Base-by-base conservation (phyloP, 2,888 invertebrate species). In the Ctenicera cuprea region DNA sequence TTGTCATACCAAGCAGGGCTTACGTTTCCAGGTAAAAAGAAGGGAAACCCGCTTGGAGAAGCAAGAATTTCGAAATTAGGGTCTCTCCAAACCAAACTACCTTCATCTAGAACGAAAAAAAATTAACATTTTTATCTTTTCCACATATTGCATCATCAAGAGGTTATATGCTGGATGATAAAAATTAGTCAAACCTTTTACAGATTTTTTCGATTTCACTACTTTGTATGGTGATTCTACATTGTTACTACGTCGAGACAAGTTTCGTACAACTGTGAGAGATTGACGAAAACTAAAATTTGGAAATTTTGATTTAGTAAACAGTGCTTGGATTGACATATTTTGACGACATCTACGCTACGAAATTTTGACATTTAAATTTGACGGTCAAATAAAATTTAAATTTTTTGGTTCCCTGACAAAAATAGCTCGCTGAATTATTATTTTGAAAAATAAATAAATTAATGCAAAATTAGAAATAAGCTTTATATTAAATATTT, bases 1-100 rank as follows among this genome's bases (percentile, higher is more conserved):
- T 88, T 88, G 78, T 92, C 91, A 75, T 91, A 89, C 92, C 92
- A 93, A 0, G 92, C 93, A 14, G 92, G 90, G 0, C 94, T 94
- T 0, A 92, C 88, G 74, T 91, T 89, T 67, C 93, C 93, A 18
- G 92, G 93, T 75, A 94, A 86, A 80, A 92, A 92, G 82, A 94
- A 91, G 37, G 94, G 89, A 83, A 91, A 92, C 26, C 92, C 92
- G 67, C 88, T 88, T 0, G 91, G 90, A 3, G 87, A 84, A 11
- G 91, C 91, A 16, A 94, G 85, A 26, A 93, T 83, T 80, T 93
- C 93, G 89, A 93, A 91, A 82, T 92, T 91, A 4, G 92, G 90
- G 77, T 87, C 86, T 48, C 84, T 81, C 84, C 85, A 85, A 71
- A 84, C 86, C 71, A 87, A 81, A 76, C 83, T 83, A 61, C 81